phyloP scores from a whole-genome alignment of 2,888 invertebrate genomes.

The Lysandra bellargus region DNA sequence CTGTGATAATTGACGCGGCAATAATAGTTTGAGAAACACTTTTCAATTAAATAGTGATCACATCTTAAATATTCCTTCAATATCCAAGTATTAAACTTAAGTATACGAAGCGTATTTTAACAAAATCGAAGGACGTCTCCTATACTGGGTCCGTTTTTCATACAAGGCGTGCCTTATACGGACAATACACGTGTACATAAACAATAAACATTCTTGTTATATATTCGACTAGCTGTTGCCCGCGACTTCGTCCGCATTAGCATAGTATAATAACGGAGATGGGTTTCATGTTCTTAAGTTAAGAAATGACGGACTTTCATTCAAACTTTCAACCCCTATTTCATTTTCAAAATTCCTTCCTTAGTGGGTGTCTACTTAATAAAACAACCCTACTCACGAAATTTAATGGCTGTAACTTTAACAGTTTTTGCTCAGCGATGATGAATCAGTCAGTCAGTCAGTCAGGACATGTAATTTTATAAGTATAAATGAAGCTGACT shows the following conservation, averaged over 20 bases:
- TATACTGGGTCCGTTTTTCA: neutral
- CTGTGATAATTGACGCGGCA: neutral
- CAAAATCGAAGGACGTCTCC: neutral
- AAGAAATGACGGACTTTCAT: too few relatives aligned
- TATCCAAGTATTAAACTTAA: neutral
- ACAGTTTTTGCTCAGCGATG: too few relatives aligned
- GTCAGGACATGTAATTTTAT: too few relatives aligned
- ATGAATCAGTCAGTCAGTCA: too few relatives aligned
- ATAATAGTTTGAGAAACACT: slow-evolving; percentile 2
- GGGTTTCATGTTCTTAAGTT: too few relatives aligned
- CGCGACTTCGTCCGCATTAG: too few relatives aligned
- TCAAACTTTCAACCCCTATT: too few relatives aligned
- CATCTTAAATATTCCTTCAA: neutral
- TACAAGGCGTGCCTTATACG: neutral
- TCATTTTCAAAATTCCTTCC: too few relatives aligned
- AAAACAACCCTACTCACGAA: too few relatives aligned
- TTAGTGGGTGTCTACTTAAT: too few relatives aligned
- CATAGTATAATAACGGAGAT: too few relatives aligned
- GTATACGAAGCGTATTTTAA: neutral
- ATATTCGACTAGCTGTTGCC: neutral
- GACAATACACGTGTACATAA: neutral
- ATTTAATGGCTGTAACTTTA: too few relatives aligned
- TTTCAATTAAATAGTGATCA: slow-evolving; percentile 16
- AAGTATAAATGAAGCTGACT: neutral
- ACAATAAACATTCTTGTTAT: neutral